Evolutionary conservation across 2,113 vertebrate genomes (phyloP), one percentile per base, ranked within the genome.

Genomic region (Ammospiza caudacuta): DNA sequence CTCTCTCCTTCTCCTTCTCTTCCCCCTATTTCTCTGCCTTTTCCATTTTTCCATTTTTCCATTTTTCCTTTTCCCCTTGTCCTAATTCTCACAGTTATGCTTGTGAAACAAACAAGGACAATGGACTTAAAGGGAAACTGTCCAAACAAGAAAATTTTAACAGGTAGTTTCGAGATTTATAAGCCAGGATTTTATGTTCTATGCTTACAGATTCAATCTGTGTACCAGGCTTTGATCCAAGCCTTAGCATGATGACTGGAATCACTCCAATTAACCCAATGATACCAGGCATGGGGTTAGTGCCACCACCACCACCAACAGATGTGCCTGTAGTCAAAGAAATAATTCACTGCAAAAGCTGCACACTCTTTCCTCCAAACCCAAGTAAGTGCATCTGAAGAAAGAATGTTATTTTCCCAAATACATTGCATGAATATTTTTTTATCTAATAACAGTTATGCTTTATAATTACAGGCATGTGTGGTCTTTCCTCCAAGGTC

Each of bases 291-390:
- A 98, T 99, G 96, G 98, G 98, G 49, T 97, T 99, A 96, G 98
- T 98, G 9, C 98, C 99, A 0, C 99, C 98, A 5, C 98, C 99
- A 7, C 96, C 97, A 4, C 98, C 98, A 27, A 96, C 98, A 17
- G 99, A 99, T 94, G 97, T 99, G 90, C 98, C 99, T 22, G 95
- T 99, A 54, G 97, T 99, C 91, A 99, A 99, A 96, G 99, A 99
- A 98, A 99, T 99, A 35, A 99, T 99, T 95, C 99, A 99, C 96
- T 99, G 98, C 98, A 98, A 99, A 97, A 99, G 98, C 96, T 99
- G 99, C 97, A 99, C 99, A 0, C 98, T 99, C 73, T 99, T 99
- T 80, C 99, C 99, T 84, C 99, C 99, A 96, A 99, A 99, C 97
- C 99, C 99, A 94, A 99, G 99, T 99, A 98, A 99, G 99, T 98